Base-by-base conservation (phyloP, 2,797 vertebrate genomes). In the Pseudocheirus occidentalis region DNA sequence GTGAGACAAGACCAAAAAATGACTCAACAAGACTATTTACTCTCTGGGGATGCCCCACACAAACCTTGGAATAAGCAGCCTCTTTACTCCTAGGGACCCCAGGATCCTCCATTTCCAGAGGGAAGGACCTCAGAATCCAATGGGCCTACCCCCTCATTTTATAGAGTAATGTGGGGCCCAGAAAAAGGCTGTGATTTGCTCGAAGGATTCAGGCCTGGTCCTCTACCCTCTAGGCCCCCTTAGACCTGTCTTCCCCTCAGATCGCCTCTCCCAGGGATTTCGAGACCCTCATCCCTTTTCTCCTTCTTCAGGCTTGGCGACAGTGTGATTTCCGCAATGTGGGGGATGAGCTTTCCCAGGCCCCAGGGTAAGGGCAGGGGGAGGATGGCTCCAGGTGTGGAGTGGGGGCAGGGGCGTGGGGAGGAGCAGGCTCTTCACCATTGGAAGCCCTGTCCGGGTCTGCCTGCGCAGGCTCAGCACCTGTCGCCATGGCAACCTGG, bases 401-500 rank as follows among this genome's bases (percentile, higher is more conserved):
- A 1, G 1, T n/a, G 52, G 94, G 18, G 62, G 50, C 57, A 55
- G 12, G 12, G 21, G 6, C n/a, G 5, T 24, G 18, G 66, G 40
- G 40, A 50, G 24, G 40, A 54, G 52, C 29, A 28, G 46, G 27
- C 9, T 55, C 52, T 24, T 6, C 0, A 4, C 29, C 29, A 54
- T 54, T 31, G 28, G 90, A 90, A 12, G 52, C 89, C 52, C 50
- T 29, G 90, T 4, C 13, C 12, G 50, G 46, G 90, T 95, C 2
- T 2, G 91, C 54, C 93, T 56, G n/a, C 0, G 0, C 5, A 57
- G 92, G 90, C 81, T 94, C 29, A 46, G 93, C 92, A 94, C 90
- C 92, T 4, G 59, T 96, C 91, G 87, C 93, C 96, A 97, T 96
- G 96, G 95, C 95, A 97, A 97, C 95, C 4, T 0, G 3, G 58